phyloP scores from a whole-genome alignment of 2,888 invertebrate genomes.

The Patella ulyssiponensis region DNA sequence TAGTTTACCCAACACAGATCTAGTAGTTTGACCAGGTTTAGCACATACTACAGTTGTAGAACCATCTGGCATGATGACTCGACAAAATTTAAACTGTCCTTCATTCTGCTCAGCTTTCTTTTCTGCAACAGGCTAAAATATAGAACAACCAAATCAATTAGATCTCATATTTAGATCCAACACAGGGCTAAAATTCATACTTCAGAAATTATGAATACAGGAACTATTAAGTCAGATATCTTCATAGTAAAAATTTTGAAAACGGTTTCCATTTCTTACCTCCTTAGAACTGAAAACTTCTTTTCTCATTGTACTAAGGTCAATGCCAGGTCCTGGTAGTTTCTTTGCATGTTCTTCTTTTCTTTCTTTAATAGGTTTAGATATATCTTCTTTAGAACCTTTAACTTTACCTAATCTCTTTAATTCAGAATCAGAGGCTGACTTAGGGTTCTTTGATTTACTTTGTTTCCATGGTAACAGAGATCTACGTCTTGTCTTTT shows the following conservation, averaged over 20 bases:
- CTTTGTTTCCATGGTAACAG: conserved; percentile 85
- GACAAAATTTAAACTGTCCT: conserved; percentile 53
- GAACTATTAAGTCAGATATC: too few relatives aligned
- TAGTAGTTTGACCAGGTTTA: conserved; percentile 82
- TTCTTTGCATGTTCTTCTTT: conserved; percentile 30
- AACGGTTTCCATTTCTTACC: conserved; percentile 19
- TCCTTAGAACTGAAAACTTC: conserved; percentile 49
- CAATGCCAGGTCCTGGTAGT: conserved; percentile 48
- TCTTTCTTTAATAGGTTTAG: background rate
- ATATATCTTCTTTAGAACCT: conserved; percentile 6
- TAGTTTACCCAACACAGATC: conserved; percentile 84
- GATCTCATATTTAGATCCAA: too few relatives aligned
- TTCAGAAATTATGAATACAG: too few relatives aligned
- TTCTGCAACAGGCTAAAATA: conserved; percentile 14
- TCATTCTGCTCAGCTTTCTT: conserved; percentile 21
- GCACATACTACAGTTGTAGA: conserved; percentile 93
- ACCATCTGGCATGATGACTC: conserved; percentile 88
- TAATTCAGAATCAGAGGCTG: conserved; percentile 41
- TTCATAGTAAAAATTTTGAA: too few relatives aligned
- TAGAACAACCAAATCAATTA: too few relatives aligned
- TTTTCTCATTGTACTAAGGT: conserved; percentile 59
- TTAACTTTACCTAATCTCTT: conserved; percentile 34
- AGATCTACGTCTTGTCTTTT: conserved; percentile 88
- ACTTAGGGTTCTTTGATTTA: conserved; percentile 36
- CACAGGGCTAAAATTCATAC: too few relatives aligned